phyloP scores from a whole-genome alignment of 1,140 invertebrate species.

The Reticulitermes speratus region DNA sequence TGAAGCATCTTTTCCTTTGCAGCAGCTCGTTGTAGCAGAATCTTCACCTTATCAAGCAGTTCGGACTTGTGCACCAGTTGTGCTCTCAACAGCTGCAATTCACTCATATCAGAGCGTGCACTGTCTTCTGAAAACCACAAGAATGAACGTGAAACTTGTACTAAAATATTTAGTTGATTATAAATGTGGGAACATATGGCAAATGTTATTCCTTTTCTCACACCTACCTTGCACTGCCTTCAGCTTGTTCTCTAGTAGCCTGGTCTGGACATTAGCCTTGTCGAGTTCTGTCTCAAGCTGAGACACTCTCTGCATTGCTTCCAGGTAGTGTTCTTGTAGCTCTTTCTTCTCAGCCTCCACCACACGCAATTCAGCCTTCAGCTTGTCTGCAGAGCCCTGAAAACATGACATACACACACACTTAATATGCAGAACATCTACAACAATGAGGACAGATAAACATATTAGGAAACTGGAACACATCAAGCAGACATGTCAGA shows the following conservation, averaged over 20 bases:
- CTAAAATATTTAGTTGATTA: too few relatives aligned
- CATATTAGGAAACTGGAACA: too few relatives aligned
- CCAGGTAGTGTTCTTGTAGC: slow-evolving; percentile 48
- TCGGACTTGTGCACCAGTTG: slow-evolving; percentile 55
- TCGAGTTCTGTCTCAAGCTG: slow-evolving; percentile 51
- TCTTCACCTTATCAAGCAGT: slow-evolving; percentile 55
- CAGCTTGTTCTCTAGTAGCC: slow-evolving; percentile 45
- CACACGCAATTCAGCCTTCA: neutral
- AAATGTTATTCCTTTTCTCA: too few relatives aligned
- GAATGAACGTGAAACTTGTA: too few relatives aligned
- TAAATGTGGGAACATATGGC: too few relatives aligned
- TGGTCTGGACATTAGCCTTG: slow-evolving; percentile 45
- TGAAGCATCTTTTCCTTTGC: slow-evolving; percentile 54
- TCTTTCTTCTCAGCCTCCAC: slow-evolving; percentile 37
- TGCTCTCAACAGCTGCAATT: slow-evolving; percentile 44
- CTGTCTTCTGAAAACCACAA: neutral
- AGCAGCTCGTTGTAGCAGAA: slow-evolving; percentile 54
- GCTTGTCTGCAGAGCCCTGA: neutral
- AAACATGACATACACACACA: neutral
- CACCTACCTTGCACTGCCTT: slow-evolving; percentile 1
- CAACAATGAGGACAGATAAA: too few relatives aligned
- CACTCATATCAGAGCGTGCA: neutral
- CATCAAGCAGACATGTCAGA: too few relatives aligned
- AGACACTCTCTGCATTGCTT: slow-evolving; percentile 45
- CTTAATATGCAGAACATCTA: too few relatives aligned